Evolutionary conservation across 2,888 invertebrate species (phyloP).

Genomic region (Ornithoptera priamus): DNA sequence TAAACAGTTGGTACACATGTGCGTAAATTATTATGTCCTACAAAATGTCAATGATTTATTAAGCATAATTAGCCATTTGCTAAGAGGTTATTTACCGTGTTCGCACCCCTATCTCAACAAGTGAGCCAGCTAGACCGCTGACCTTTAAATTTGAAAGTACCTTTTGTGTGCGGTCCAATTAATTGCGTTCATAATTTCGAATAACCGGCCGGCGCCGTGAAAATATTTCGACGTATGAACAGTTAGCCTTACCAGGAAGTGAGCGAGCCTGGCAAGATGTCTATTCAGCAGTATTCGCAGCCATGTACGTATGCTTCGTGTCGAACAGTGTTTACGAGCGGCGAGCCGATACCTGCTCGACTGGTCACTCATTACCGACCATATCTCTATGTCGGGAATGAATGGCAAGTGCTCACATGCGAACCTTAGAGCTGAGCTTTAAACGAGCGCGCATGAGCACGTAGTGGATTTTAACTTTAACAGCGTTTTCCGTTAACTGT

Average conservation of each 20-base stretch:
- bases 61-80: background rate
- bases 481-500: constrained; percentile 57
- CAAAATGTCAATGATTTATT: background rate
- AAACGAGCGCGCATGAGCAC: constrained; percentile 64
- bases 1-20: background rate
- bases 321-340: constrained; percentile 74
- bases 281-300: constrained; percentile 68
- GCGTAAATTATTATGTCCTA: background rate
- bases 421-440: constrained; percentile 59
- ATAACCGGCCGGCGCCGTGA: constrained; percentile 27
- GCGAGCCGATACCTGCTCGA: constrained; percentile 67
- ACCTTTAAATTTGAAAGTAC: constrained; percentile 53
- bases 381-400: constrained; percentile 75
- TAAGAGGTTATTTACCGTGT: background rate
- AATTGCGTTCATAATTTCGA: constrained; percentile 48
- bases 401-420: constrained; percentile 71
- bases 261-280: constrained; percentile 58
- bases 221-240: constrained; percentile 46
- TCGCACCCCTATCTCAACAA: constrained; percentile 44
- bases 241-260: constrained; percentile 63
- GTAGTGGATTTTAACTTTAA: constrained; percentile 58
- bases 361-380: constrained; percentile 70
- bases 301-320: constrained; percentile 68
- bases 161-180: constrained; percentile 39
- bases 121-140: constrained; percentile 56